These are phyloP conservation scores for Drosophila nigritarsus DNA, from an alignment of 2,888 invertebrate species.

Conservation along the genomic window DNA sequence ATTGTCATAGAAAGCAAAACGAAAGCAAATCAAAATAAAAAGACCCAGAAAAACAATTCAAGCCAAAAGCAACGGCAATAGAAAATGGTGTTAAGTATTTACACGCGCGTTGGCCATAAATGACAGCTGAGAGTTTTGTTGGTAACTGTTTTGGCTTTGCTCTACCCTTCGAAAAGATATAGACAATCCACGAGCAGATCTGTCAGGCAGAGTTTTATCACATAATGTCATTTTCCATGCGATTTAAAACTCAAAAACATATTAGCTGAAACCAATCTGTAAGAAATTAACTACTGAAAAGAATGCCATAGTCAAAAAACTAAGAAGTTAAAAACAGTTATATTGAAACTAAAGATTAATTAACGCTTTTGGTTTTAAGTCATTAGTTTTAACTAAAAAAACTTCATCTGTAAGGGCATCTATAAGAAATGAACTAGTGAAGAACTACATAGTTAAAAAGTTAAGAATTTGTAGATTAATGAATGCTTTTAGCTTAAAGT, in stretches of 20 bases:
- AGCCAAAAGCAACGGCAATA: constrained; percentile 47
- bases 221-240: too few relatives aligned
- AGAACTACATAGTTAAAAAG: neutral
- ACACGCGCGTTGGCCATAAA: constrained; percentile 73
- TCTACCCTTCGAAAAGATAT: constrained; percentile 37
- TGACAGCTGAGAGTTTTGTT: constrained; percentile 46
- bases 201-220: too few relatives aligned
- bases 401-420: neutral
- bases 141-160: constrained; percentile 30
- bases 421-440: neutral
- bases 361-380: too few relatives aligned
- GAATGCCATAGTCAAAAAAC: too few relatives aligned
- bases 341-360: too few relatives aligned
- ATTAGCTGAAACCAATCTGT: neutral
- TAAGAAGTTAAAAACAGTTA: too few relatives aligned
- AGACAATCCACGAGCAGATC: constrained; percentile 25
- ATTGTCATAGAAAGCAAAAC: constrained; percentile 70
- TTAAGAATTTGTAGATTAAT: neutral
- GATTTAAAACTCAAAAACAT: neutral
- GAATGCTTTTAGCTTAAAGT: neutral
- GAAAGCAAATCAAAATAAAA: constrained; percentile 48
- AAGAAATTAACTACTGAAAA: neutral
- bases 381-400: too few relatives aligned
- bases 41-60: constrained; percentile 1
- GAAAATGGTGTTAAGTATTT: constrained; percentile 77